A percentile compares a stretch with the other conserved stretches of the same genome.
Conservation (phyloP, 1,140 invertebrate genomes). For the Arion vulgaris region DNA sequence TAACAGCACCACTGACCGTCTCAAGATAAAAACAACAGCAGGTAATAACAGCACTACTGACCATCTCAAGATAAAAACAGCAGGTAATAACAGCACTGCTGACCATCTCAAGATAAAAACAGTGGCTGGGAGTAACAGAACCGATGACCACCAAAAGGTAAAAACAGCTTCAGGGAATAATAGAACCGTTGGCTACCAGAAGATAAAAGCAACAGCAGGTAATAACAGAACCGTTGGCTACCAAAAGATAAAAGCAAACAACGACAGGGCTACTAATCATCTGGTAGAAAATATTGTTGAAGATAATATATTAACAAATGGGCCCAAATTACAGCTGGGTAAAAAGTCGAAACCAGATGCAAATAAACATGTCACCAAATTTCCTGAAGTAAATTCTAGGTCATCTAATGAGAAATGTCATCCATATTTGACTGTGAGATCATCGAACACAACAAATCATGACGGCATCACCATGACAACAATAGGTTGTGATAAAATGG, state of each 20-base stretch:
- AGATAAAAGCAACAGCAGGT: too few relatives aligned
- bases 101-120: not conserved
- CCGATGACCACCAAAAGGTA: too few relatives aligned
- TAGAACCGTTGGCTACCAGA: too few relatives aligned
- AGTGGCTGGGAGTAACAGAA: too few relatives aligned
- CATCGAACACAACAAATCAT: not conserved
- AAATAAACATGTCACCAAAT: not conserved
- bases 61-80: too few relatives aligned
- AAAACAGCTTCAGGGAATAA: too few relatives aligned
- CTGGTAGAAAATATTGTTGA: not conserved
- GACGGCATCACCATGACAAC: not conserved
- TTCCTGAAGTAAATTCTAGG: not conserved
- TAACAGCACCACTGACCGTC: not conserved
- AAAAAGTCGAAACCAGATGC: not conserved
- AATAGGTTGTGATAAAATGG: not conserved
- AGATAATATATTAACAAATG: not conserved
- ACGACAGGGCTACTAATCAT: too few relatives aligned
- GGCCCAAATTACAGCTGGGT: too few relatives aligned
- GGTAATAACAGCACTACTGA: too few relatives aligned
- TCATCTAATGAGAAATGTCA: not conserved
- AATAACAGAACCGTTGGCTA: too few relatives aligned
- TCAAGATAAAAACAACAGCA: not conserved
- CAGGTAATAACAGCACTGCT: not conserved
- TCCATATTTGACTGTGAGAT: not conserved
- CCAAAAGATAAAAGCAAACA: too few relatives aligned